phyloP scores from a whole-genome alignment of 2,888 invertebrate genomes.

The Leucoptera coffeella region DNA sequence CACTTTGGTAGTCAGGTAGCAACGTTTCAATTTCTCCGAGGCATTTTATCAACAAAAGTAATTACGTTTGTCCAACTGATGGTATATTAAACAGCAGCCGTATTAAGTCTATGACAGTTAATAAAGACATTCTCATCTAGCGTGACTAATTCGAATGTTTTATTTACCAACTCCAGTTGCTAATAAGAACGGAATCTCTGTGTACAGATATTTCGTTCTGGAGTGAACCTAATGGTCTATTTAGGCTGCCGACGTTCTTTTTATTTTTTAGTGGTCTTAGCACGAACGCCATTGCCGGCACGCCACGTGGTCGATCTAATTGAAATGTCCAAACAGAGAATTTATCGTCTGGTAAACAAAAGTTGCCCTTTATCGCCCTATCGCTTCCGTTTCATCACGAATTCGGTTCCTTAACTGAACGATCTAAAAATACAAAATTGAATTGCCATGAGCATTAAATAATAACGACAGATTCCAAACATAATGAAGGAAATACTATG shows the following conservation, averaged over 20 bases:
- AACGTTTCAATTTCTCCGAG: slow-evolving; percentile 49
- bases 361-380: slow-evolving; percentile 21
- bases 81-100: slow-evolving; percentile 41
- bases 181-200: too few species aligned
- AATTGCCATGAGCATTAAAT: too few species aligned
- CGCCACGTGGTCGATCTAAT: slow-evolving; percentile 46
- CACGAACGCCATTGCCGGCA: slow-evolving; percentile 43
- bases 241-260: slow-evolving; percentile 9
- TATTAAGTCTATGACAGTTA: slow-evolving; percentile 43
- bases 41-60: slow-evolving; percentile 54
- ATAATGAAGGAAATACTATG: too few species aligned
- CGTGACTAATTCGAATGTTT: too few species aligned
- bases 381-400: too few species aligned
- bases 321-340: slow-evolving; percentile 48
- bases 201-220: too few species aligned
- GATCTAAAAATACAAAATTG: too few species aligned
- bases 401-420: too few species aligned
- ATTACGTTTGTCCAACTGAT: slow-evolving; percentile 52
- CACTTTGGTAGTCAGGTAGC: slow-evolving; percentile 40
- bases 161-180: too few species aligned
- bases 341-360: slow-evolving; percentile 38
- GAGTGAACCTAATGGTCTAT: too few species aligned
- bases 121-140: slow-evolving; percentile 49
- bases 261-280: slow-evolving; percentile 35
- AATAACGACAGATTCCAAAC: too few species aligned